Conservation (phyloP, 37 sponge, comb jelly and placozoan genomes). For the Ianthella basta region DNA sequence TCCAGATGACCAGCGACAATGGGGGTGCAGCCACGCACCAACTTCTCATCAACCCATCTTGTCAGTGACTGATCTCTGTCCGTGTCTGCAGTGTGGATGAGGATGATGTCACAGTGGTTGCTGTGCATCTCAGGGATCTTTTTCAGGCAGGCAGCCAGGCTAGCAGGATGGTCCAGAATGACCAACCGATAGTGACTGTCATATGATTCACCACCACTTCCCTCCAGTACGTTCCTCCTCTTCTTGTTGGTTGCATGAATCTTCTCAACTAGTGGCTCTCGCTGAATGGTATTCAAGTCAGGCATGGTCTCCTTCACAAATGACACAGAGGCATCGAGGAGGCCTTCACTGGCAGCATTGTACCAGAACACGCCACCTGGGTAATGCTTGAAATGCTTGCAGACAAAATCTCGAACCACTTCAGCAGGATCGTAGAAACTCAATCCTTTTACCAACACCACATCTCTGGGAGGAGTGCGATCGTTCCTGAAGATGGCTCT, state of each 20-base stretch:
- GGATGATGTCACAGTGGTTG: slow-evolving; percentile 32
- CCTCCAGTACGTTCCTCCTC: background rate
- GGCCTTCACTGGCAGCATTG: slow-evolving; percentile 17
- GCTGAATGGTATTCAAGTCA: background rate
- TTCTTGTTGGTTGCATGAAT: background rate
- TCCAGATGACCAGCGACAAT: slow-evolving; percentile 17
- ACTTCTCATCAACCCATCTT: background rate
- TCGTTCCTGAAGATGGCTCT: slow-evolving; percentile 26
- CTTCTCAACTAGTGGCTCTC: background rate
- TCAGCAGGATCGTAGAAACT: slow-evolving; percentile 41
- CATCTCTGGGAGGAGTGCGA: slow-evolving; percentile 46
- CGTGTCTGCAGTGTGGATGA: slow-evolving; percentile 5
- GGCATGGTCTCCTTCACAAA: slow-evolving; percentile 29
- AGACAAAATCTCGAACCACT: slow-evolving; percentile 44
- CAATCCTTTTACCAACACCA: slow-evolving; percentile 51
- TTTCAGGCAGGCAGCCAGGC: background rate
- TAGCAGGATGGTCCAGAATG: slow-evolving; percentile 15
- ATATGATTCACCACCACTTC: background rate
- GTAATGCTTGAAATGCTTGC: slow-evolving; percentile 34
- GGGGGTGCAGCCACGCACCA: slow-evolving; percentile 26
- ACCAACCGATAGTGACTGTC: background rate
- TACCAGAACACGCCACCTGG: slow-evolving; percentile 56
- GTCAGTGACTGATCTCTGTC: slow-evolving; percentile 15
- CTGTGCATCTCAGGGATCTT: slow-evolving; percentile 16
- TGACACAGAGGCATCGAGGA: slow-evolving; percentile 32